Evolutionary conservation across 2,888 invertebrate species (phyloP), one percentile per base, ranked within the genome.

Genomic region (Patella depressa): DNA sequence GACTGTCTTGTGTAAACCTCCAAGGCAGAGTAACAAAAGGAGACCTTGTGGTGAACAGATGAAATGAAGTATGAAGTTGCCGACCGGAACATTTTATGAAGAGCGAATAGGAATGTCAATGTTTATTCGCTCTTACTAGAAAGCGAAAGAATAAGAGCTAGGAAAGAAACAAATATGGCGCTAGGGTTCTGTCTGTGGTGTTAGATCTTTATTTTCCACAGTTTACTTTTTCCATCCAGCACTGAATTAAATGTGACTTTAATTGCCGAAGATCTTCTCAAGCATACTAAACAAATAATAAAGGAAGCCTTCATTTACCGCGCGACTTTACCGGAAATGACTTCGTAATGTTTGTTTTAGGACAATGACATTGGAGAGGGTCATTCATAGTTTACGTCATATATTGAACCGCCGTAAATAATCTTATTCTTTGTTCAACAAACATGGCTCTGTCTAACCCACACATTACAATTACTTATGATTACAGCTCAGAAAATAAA

Each of bases 81-180:
- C 65, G 24, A 65, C 65, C 65, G 65, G 65, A 65, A 65, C 12
- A 65, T 65, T 65, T 65, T 19, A 65, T 19, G 19, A 12, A 11
- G 65, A 65, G 65, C 65, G 65, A 65, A 65, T 24, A 65, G 65
- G 65, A 65, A 65, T 24, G 65, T 65, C 65, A 65, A 65, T 65
- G 65, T 65, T 65, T 65, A 24, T 65, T 65, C 65, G 11, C 24
- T 24, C 65, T 65, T 45, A 45, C 65, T 65, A 19, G 19, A 12
- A 19, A 24, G 2, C 19, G 65, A 65, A 3, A 12, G 24, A 65
- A 65, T 65, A 24, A 11, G 24, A 65, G 19, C 65, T 19, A 9
- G 65, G 24, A 24, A 12, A 11, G 65, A 65, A 65, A 65, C 19
- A 19, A 65, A 65, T 24, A 11, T 24, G 14, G 24, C 11, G 19